phyloP scores from a whole-genome alignment of 2,888 invertebrate species.

The Dorcus parallelipipedus region DNA sequence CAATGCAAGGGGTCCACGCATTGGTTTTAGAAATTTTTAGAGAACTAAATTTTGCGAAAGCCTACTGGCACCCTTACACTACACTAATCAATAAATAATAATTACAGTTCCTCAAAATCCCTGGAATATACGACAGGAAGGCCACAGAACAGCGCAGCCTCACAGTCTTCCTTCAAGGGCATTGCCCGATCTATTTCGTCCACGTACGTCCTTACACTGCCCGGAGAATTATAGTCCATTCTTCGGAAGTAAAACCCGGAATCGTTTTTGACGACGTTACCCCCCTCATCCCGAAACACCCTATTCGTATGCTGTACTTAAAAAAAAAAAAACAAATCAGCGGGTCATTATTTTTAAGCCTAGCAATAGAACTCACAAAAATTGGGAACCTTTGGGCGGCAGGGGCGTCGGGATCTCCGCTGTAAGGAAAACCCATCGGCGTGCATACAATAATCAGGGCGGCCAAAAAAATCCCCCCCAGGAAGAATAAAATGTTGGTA shows the following conservation, averaged over 20 bases:
- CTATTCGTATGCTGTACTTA: constrained; percentile 37
- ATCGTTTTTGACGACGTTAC: constrained; percentile 34
- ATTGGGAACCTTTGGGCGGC: constrained; percentile 64
- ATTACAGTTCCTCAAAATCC: constrained; percentile 38
- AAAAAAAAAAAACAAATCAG: constrained; percentile 6
- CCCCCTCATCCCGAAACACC: constrained; percentile 35
- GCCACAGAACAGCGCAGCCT: constrained; percentile 38
- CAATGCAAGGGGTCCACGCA: no score
- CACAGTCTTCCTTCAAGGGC: constrained; percentile 35
- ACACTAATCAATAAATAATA: background rate
- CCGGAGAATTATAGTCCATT: constrained; percentile 43
- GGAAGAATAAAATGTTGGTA: constrained; percentile 27
- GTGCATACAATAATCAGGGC: constrained; percentile 56
- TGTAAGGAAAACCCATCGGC: constrained; percentile 69
- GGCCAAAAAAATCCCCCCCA: constrained; percentile 32
- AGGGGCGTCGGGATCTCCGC: constrained; percentile 54
- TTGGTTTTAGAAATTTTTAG: no score
- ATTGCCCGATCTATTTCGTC: constrained; percentile 31
- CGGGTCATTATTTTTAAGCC: background rate
- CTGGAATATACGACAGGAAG: constrained; percentile 36
- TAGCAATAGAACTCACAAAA: constrained; percentile 32
- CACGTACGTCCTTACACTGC: constrained; percentile 33
- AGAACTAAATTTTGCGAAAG: no score
- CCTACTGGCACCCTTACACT: background rate
- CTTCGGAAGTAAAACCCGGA: constrained; percentile 42